phyloP scores from a whole-genome alignment of 2,113 vertebrate genomes.

The Eurystomus gularis region DNA sequence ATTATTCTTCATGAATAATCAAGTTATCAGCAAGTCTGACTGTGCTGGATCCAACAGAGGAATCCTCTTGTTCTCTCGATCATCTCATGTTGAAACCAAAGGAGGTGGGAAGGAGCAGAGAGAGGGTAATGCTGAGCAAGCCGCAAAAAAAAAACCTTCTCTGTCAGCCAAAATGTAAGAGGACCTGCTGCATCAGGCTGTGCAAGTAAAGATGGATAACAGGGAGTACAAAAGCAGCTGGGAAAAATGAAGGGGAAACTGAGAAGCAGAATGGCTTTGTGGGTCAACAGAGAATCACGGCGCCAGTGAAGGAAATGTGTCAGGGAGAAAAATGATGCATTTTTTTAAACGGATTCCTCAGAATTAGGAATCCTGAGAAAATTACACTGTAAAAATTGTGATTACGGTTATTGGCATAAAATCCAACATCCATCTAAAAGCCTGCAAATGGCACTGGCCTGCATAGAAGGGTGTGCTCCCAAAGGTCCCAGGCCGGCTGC shows the following conservation, averaged over 20 bases:
- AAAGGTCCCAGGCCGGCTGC: too few relatives aligned
- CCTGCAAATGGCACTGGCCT: accelerated
- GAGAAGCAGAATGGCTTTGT: neutral
- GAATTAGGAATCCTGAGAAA: neutral
- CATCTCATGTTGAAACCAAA: neutral
- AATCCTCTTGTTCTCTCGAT: neutral
- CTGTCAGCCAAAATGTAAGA: neutral
- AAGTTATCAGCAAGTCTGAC: neutral
- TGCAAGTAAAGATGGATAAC: neutral
- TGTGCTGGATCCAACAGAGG: neutral
- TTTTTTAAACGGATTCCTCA: neutral
- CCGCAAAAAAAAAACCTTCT: neutral
- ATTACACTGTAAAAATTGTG: accelerated
- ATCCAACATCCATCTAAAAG: accelerated
- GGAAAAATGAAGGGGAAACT: neutral
- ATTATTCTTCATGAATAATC: neutral
- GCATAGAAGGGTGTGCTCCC: accelerated
- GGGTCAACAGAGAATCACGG: neutral
- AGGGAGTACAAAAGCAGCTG: accelerated
- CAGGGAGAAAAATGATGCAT: accelerated
- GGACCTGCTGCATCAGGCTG: neutral
- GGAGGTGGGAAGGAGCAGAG: neutral
- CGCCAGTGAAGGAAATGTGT: accelerated
- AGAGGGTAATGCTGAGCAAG: neutral
- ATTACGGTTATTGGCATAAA: neutral